phyloP scores from a whole-genome alignment of 2,797 vertebrate species.

The Lepus townsendii region DNA sequence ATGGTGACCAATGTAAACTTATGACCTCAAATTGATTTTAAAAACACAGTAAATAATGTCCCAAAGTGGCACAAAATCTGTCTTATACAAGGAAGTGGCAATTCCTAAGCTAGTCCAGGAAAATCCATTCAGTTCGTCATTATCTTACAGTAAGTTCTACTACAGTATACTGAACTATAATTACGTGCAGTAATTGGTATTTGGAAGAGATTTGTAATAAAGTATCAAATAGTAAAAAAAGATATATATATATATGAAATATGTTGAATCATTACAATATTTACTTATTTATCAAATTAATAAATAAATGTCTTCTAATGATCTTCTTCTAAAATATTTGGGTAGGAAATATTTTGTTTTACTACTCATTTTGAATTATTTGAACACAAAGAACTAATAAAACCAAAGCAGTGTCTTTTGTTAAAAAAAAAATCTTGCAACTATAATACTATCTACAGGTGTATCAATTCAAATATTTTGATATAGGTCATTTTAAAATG shows the following conservation, averaged over 20 bases:
- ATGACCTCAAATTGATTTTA: constrained; percentile 43
- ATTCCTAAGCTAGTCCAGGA: constrained; percentile 6
- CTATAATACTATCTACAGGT: background rate
- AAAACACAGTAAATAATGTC: background rate
- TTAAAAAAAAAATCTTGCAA: background rate
- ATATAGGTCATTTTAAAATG: background rate
- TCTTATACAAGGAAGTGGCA: background rate
- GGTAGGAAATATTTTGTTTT: constrained; percentile 49
- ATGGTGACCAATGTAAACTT: constrained; percentile 5
- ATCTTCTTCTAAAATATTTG: constrained; percentile 35
- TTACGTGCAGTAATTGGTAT: background rate
- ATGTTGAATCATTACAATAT: background rate
- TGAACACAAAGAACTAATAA: constrained; percentile 55
- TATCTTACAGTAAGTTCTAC: constrained; percentile 7
- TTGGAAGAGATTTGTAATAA: constrained; percentile 36
- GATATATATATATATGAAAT: background rate
- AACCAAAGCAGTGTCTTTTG: constrained; percentile 49
- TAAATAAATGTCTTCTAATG: background rate
- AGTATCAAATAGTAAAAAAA: background rate
- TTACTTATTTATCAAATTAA: background rate
- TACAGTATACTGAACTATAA: no score
- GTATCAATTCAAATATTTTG: background rate
- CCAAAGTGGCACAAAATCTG: constrained; percentile 15
- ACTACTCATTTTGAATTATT: constrained; percentile 19
- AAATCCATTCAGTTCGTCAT: constrained; percentile 28